A percentile compares a stretch with the other conserved stretches of the same genome.
phyloP scores from a whole-genome alignment of 1,140 invertebrate genomes.

The Archivesica marissinica region DNA sequence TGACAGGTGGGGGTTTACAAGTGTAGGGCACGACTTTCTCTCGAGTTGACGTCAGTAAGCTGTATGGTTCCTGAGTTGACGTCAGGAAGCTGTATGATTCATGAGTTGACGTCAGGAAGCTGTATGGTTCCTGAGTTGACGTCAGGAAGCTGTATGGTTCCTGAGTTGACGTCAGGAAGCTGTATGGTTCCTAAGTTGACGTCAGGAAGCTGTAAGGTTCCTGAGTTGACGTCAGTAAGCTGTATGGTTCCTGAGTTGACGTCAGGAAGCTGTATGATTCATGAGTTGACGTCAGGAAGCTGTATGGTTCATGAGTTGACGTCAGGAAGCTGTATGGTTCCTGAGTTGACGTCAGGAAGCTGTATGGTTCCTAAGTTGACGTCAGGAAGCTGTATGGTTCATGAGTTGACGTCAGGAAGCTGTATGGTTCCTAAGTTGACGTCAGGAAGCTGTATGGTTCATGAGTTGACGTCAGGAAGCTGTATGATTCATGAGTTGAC shows the following conservation, averaged over 20 bases:
- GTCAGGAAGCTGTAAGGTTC: background rate
- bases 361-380: too few species aligned
- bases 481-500: background rate
- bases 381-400: background rate
- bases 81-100: background rate
- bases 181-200: too few species aligned
- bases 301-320: background rate
- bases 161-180: background rate
- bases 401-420: background rate
- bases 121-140: background rate
- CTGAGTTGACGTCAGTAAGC: background rate
- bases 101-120: too few species aligned
- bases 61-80: background rate
- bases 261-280: background rate
- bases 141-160: background rate
- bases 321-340: background rate
- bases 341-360: background rate
- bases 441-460: background rate
- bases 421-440: background rate
- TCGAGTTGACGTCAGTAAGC: background rate
- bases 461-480: too few species aligned
- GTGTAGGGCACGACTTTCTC: background rate
- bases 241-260: background rate
- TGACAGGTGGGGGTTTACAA: constrained; percentile 20
- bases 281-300: too few species aligned